Percentiles rank a stretch among this genome's conserved stretches.
phyloP scores from a whole-genome alignment of 2,888 invertebrate genomes.

The Matsumyia berberina region DNA sequence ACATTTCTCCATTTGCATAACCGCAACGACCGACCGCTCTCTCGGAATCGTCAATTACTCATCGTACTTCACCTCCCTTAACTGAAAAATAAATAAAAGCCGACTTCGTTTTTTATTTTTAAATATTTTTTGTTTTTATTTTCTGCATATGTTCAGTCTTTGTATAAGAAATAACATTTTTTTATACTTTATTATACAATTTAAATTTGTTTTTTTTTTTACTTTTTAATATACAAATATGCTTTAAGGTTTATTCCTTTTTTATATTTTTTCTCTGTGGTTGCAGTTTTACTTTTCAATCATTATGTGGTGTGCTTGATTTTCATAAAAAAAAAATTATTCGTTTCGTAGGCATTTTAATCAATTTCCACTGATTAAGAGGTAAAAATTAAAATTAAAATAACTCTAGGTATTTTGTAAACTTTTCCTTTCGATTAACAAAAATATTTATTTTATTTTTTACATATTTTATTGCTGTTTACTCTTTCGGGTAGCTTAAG shows the following conservation, averaged over 20 bases:
- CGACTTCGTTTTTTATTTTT: slow-evolving; percentile 19
- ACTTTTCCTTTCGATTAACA: slow-evolving; percentile 33
- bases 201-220: slow-evolving; percentile 59
- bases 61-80: not conserved
- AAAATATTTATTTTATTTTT: slow-evolving; percentile 37
- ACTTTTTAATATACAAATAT: slow-evolving; percentile 69
- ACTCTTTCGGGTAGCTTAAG: slow-evolving; percentile 48
- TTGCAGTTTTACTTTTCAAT: slow-evolving; percentile 73
- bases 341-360: slow-evolving; percentile 54
- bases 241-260: slow-evolving; percentile 55
- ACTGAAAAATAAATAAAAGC: slow-evolving; percentile 6
- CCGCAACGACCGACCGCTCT: slow-evolving; percentile 7
- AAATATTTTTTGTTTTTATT: slow-evolving; percentile 76
- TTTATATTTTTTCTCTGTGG: slow-evolving; percentile 72
- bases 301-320: slow-evolving; percentile 58
- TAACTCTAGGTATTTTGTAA: slow-evolving; percentile 15
- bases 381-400: slow-evolving; percentile 35
- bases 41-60: slow-evolving; percentile 22
- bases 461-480: slow-evolving; percentile 33
- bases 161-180: slow-evolving; percentile 84
- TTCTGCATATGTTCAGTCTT: slow-evolving; percentile 83
- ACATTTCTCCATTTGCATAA: slow-evolving; percentile 38
- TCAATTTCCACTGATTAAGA: slow-evolving; percentile 46
- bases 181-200: slow-evolving; percentile 76
- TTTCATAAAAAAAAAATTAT: slow-evolving; percentile 60